Evolutionary conservation across 2,888 invertebrate genomes (phyloP).

Genomic region (Mythimna lalbum): DNA sequence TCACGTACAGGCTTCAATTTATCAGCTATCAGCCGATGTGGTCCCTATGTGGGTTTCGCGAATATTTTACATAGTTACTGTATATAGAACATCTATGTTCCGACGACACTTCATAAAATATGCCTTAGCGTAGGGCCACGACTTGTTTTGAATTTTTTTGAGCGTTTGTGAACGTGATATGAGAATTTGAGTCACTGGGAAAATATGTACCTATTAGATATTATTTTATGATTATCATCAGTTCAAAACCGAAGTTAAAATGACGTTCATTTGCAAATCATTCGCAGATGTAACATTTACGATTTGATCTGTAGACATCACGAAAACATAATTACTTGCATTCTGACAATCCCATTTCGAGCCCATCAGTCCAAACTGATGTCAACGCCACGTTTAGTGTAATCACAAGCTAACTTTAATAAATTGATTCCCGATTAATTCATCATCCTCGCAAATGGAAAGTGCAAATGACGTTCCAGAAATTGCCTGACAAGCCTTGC

Average conservation of each 20-base stretch:
- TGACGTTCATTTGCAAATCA: neutral
- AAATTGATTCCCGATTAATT: slow-evolving; percentile 38
- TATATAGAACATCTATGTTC: slow-evolving; percentile 26
- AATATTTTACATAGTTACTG: slow-evolving; percentile 49
- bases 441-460: slow-evolving; percentile 45
- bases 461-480: slow-evolving; percentile 53
- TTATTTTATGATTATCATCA: neutral
- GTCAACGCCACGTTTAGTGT: slow-evolving; percentile 11
- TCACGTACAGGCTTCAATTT: slow-evolving; percentile 67
- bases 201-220: too few species aligned
- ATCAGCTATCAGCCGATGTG: slow-evolving; percentile 63
- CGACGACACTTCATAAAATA: slow-evolving; percentile 48
- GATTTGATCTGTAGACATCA: neutral
- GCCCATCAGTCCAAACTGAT: neutral
- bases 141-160: slow-evolving; percentile 11
- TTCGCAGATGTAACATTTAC: neutral
- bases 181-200: neutral
- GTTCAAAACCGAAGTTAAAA: neutral
- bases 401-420: slow-evolving; percentile 23
- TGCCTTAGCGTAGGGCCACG: slow-evolving; percentile 17
- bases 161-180: neutral
- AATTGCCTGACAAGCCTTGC: slow-evolving; percentile 37
- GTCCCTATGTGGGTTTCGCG: slow-evolving; percentile 53
- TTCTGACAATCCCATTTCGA: neutral
- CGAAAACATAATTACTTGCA: slow-evolving; percentile 1